Conservation (phyloP, 2,113 vertebrate genomes). For the Tenebrosternarchus preto region DNA sequence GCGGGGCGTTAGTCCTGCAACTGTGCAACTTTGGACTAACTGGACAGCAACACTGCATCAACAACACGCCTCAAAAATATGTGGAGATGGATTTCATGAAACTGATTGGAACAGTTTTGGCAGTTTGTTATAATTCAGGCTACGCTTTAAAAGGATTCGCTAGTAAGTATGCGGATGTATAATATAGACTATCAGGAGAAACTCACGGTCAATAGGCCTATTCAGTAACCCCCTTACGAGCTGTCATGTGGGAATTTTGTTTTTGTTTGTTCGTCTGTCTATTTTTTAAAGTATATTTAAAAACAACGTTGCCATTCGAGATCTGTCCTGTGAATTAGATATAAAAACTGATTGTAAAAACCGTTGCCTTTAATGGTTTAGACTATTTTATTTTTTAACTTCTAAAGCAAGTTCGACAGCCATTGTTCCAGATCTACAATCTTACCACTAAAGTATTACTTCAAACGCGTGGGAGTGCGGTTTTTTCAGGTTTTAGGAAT, state of each 20-base stretch:
- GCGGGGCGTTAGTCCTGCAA: slow-evolving; percentile 6
- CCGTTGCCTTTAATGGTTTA: background rate
- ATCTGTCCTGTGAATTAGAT: background rate
- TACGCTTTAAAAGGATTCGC: slow-evolving; percentile 63
- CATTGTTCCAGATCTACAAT: too few relatives aligned
- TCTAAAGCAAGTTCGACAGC: too few relatives aligned
- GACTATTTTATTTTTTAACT: background rate
- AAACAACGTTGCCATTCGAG: background rate
- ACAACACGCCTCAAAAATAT: slow-evolving; percentile 58
- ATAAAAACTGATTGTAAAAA: background rate
- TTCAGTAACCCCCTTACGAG: background rate
- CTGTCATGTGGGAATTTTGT: background rate
- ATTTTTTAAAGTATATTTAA: too few relatives aligned
- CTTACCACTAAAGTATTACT: too few relatives aligned
- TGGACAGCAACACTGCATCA: background rate
- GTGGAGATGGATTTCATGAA: slow-evolving; percentile 77
- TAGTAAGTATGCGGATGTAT: slow-evolving; percentile 65
- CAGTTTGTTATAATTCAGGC: slow-evolving; percentile 68
- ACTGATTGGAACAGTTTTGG: slow-evolving; percentile 71
- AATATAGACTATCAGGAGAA: background rate
- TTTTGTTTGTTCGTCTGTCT: background rate
- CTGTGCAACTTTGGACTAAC: background rate
- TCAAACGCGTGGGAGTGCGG: too few relatives aligned
- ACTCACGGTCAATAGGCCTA: background rate
- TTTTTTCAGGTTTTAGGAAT: too few relatives aligned